Evolutionary conservation across 2,888 invertebrate species (phyloP).

Genomic region (Eretmocerus hayati): DNA sequence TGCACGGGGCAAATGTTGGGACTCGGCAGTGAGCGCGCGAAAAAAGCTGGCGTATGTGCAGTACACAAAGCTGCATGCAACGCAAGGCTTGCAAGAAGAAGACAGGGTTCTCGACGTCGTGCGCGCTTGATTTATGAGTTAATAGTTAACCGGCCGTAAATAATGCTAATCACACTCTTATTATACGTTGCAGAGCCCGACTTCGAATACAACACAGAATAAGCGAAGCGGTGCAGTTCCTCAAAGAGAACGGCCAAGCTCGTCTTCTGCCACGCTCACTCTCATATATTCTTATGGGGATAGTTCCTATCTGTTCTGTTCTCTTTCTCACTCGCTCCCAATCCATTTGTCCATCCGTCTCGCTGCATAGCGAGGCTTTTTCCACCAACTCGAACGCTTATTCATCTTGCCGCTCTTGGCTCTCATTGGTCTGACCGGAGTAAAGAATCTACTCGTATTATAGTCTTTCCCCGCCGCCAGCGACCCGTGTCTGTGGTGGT

Average conservation of each 20-base stretch:
- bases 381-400: not conserved
- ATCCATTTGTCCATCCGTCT: slow-evolving; percentile 5
- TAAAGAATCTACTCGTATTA: no score
- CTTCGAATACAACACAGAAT: no score
- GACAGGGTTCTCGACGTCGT: slow-evolving; percentile 27
- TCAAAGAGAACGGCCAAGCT: no score
- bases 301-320: no score
- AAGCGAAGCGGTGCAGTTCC: no score
- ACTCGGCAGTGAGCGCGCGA: no score
- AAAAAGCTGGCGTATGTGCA: not conserved
- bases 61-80: not conserved
- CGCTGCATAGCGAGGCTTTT: not conserved
- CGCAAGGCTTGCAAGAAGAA: not conserved
- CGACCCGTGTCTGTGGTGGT: not conserved
- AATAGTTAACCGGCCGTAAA: slow-evolving; percentile 47
- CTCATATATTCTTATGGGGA: no score
- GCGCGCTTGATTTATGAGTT: slow-evolving; percentile 44
- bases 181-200: slow-evolving; percentile 38
- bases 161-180: slow-evolving; percentile 48
- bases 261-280: no score
- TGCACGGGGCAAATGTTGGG: no score
- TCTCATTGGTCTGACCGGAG: not conserved
- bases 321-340: slow-evolving; percentile 1
- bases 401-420: slow-evolving; percentile 6
- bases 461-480: not conserved